A percentile compares a stretch with the other conserved stretches of the same genome.
These are phyloP conservation scores for Scaptomyza parva DNA, from an alignment of 2,888 invertebrate species.

Conservation along the genomic window DNA sequence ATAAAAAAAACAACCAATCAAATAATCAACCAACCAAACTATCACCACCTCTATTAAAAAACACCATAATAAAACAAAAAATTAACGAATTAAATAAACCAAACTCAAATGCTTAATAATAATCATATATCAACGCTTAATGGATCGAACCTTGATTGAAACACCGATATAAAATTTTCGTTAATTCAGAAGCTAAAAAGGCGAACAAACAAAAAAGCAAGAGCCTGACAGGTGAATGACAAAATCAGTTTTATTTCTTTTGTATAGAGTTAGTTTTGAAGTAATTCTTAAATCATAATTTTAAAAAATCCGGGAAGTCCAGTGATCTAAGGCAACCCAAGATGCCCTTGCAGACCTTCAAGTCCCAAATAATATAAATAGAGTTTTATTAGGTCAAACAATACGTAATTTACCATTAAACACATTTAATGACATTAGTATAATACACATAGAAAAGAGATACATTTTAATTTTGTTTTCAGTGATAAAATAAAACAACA, in stretches of 20 bases:
- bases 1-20: constrained; percentile 59
- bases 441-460: too few relatives aligned
- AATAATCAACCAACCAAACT: constrained; percentile 34
- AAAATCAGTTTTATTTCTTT: constrained; percentile 18
- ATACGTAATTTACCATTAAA: not conserved
- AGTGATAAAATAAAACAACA: too few relatives aligned
- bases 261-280: constrained; percentile 10
- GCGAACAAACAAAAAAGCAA: constrained; percentile 93
- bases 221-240: constrained; percentile 93
- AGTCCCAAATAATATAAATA: not conserved
- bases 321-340: not conserved
- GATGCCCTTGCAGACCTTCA: constrained; percentile 1
- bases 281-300: not conserved
- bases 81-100: constrained; percentile 39
- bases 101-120: constrained; percentile 27
- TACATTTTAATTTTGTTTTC: too few relatives aligned
- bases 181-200: constrained; percentile 95
- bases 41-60: constrained; percentile 50
- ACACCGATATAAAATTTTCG: constrained; percentile 39
- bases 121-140: constrained; percentile 14
- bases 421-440: too few relatives aligned
- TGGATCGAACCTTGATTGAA: constrained; percentile 34
- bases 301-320: not conserved
- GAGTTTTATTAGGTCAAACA: not conserved
- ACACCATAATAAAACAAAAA: constrained; percentile 40